A percentile compares a stretch with the other conserved stretches of the same genome.
Evolutionary conservation across 2,797 vertebrate species (phyloP).

Genomic region (Delichon dasypus): DNA sequence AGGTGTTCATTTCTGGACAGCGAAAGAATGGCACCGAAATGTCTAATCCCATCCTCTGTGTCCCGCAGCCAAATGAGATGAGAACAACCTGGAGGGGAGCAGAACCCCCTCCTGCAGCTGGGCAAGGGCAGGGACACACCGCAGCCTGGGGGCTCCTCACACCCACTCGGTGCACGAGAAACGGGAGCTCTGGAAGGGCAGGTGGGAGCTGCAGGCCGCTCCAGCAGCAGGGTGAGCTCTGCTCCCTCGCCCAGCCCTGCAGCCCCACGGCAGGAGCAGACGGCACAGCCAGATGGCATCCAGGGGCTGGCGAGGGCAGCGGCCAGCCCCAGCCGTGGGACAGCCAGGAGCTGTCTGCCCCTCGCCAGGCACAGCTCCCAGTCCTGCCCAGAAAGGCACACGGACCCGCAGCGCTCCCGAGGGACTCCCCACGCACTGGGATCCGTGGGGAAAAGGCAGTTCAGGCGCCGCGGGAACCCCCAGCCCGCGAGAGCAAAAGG

Average conservation of each 20-base stretch:
- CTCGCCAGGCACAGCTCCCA: background rate
- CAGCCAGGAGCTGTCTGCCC: background rate
- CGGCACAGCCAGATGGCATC: background rate
- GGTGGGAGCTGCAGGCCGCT: background rate
- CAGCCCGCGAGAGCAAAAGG: background rate
- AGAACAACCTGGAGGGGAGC: background rate
- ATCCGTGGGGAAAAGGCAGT: rapidly evolving
- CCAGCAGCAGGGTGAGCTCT: background rate
- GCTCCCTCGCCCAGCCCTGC: background rate
- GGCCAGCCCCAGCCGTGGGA: background rate
- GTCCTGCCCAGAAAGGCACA: background rate
- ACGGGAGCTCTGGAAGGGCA: no score
- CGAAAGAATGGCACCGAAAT: slow-evolving; percentile 17
- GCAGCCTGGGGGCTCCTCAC: no score
- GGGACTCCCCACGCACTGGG: rapidly evolving
- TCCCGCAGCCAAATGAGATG: slow-evolving; percentile 11
- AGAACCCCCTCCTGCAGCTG: background rate
- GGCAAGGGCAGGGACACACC: background rate
- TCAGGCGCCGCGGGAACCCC: background rate
- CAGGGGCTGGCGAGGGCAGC: background rate
- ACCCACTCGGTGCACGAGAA: no score
- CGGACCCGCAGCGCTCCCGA: rapidly evolving
- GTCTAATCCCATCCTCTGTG: slow-evolving; percentile 2
- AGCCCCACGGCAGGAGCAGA: background rate
- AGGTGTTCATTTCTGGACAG: slow-evolving; percentile 29